Base-by-base conservation (phyloP, 1,140 invertebrate species). In the Bombus balteatus region DNA sequence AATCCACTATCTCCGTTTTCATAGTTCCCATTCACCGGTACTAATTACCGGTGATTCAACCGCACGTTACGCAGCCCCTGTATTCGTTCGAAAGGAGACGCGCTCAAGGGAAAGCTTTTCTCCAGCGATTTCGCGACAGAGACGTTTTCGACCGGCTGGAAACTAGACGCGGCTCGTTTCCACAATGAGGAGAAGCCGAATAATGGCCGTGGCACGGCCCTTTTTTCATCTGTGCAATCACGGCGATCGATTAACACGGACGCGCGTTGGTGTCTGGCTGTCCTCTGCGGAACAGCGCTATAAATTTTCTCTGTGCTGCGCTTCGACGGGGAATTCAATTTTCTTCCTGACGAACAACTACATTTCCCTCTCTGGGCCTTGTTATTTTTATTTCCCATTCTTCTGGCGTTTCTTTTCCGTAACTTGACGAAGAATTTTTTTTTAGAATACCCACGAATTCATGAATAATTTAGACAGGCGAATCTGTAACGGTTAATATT, bases 271-370 rank as follows among this genome's bases (percentile, higher is more conserved):
- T 77, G 83, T 53, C 47, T 87, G 85, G 70, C 77, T 87, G 86
- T 87, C 88, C 83, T 84, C 65, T 3, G 59, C 72, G 72, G 86
- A 89, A 80, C 74, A 81, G 83, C 74, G 47, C 91, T 88, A 93
- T 93, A 94, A 93, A 93, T 92, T 93, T 90, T 83, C 86, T 81
- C 90, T 34, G 84, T 47, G 78, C 77, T 83, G 77, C 85, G 88
- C 88, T 87, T 88, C 83, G 80, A 71, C 84, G 83, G 81, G 83
- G 72, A 91, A 93, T 94, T 93, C 89, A 93, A 93, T 93, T 93
- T 94, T 92, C 90, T 88, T 89, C 85, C 77, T 91, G 91, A 92
- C 84, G 87, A 89, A 92, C 87, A 87, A 89, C 86, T 87, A 53
- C 83, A 13, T 78, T 76, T 81, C 68, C 78, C 81, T 79, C 12